Base-by-base conservation (phyloP, 2,797 vertebrate genomes). In the Pterois miles region DNA sequence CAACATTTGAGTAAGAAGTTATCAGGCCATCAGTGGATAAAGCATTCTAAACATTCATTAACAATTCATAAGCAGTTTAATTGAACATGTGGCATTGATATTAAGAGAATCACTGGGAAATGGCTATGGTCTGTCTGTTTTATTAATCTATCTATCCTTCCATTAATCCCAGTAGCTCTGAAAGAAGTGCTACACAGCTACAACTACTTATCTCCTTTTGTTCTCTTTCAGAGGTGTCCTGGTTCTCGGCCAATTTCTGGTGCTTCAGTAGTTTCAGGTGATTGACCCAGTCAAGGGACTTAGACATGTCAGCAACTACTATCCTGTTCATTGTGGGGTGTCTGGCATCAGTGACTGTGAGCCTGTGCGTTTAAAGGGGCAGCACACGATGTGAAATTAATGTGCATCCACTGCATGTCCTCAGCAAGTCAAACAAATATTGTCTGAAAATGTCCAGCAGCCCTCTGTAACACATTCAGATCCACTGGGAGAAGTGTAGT, bases 1-100 rank as follows among this genome's bases (percentile, higher is more conserved):
- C 52, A 78, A 80, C 33, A 78, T 71, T 80, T 82, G 80, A 76
- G 60, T 64, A 73, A 76, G 50, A 65, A 65, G 48, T 74, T 79
- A 80, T 77, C 60, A 80, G 62, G 63, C 56, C 75, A 78, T 63
- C 3, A 8, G 11, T n/a, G n/a, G 43, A 38, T 22, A 56, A 34
- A 33, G n/a, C 57, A 53, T 65, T 82, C 40, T 76, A 31, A 71
- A 33, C n/a, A n/a, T n/a, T n/a, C n/a, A n/a, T n/a, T n/a, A n/a
- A n/a, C n/a, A n/a, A n/a, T n/a, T n/a, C n/a, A n/a, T n/a, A n/a
- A n/a, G n/a, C n/a, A n/a, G n/a, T n/a, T n/a, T 27, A 23, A 57
- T 43, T 74, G 2, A 54, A 50, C 12, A 53, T 6, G 4, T 46
- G 57, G 4, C 25, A 27, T 46, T 34, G 2, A 29, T 22, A 33